Conservation (phyloP, 1,140 invertebrate species). For the Aphaenogaster floridana region DNA sequence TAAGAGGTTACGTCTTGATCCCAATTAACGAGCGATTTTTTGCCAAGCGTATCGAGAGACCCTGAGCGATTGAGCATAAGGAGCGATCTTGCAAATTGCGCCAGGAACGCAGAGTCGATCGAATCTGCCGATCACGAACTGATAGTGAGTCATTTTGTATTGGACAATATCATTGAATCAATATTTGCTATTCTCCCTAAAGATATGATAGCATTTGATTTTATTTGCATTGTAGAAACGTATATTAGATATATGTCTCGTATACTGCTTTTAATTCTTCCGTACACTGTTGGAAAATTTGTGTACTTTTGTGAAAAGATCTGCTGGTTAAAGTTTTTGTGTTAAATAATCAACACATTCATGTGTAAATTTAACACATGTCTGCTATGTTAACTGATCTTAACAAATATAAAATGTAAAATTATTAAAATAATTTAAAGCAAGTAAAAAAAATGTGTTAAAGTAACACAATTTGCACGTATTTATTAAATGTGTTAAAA, state of each 20-base stretch:
- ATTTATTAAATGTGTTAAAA: too few relatives aligned
- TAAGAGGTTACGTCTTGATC: constrained; percentile 78
- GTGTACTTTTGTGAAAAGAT: too few relatives aligned
- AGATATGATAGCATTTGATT: not conserved
- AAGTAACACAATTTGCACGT: too few relatives aligned
- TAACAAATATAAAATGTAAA: too few relatives aligned
- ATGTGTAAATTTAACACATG: too few relatives aligned
- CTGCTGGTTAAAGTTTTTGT: too few relatives aligned
- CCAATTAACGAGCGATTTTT: constrained; percentile 79
- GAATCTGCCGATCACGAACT: constrained; percentile 10
- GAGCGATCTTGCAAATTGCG: constrained; percentile 71
- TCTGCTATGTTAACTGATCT: too few relatives aligned
- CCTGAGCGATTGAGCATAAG: constrained; percentile 25
- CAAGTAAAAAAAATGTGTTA: too few relatives aligned
- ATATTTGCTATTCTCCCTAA: constrained; percentile 41
- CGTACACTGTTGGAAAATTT: too few relatives aligned
- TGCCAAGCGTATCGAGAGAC: constrained; percentile 41
- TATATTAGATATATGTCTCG: not conserved
- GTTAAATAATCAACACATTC: too few relatives aligned
- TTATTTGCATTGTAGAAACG: constrained; percentile 16
- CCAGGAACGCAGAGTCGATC: not conserved
- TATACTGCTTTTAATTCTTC: not conserved
- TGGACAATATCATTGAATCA: constrained; percentile 52
- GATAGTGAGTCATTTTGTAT: constrained; percentile 20
- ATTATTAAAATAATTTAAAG: too few relatives aligned